Evolutionary conservation across 2,797 vertebrate genomes (phyloP), one percentile per base, ranked within the genome.

Genomic region (Thripadectes ignobilis): DNA sequence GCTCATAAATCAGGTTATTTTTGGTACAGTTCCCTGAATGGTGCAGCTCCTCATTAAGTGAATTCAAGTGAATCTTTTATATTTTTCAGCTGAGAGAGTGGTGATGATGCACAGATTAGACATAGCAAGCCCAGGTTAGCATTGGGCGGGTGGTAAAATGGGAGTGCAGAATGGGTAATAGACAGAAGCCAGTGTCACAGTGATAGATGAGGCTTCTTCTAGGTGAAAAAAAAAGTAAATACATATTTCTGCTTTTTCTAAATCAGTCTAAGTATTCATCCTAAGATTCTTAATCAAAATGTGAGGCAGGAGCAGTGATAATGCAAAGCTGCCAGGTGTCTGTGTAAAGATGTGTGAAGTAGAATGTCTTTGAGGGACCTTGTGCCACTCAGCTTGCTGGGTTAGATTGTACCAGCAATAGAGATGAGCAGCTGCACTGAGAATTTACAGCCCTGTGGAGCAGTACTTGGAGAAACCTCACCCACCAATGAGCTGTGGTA

Each of bases 1-100:
- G 17, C 66, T 89, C 71, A 52, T 45, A 78, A 81, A 86, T 84
- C 58, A 84, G 52, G 66, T 58, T 91, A 74, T 87, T 97, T 92
- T 89, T 92, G 66, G 80, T 77, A 48, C 32, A 73, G 27, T 4
- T 71, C 14, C 74, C 80, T 69, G 43, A 78, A 81, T 49, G 63
- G 38, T 62, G 32, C 72, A 54, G 46, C 41, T 94, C 58, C 29
- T 86, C 87, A 81, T 91, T 73, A 69, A 94, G 52, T 65, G 68
- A 94, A 93, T 74, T 87, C 66, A 78, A 89, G 87, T 12, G 81
- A 76, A 88, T 65, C 16, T 76, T 83, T 81, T 83, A 1, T 88
- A 7, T 69, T 78, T 89, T 93, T 91, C 36, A 63, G 27, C 24
- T 48, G 65, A 39, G 55, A 52, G 45, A 18, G 38, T 26, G 34